Conservation (phyloP, 2,888 invertebrate genomes). For the Magallana nippona region DNA sequence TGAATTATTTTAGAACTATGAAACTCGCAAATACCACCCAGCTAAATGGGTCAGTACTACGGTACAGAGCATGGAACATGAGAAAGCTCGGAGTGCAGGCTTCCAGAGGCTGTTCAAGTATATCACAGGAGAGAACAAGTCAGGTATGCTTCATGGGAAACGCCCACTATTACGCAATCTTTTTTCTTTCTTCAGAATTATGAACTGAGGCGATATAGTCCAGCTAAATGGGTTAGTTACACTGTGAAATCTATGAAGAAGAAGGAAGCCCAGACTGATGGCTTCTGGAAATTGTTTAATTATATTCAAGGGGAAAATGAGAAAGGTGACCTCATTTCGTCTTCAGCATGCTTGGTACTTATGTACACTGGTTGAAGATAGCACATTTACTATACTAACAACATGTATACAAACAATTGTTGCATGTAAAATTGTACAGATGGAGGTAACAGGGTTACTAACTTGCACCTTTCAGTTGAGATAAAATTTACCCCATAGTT, state of each 20-base stretch:
- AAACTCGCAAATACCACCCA: conserved; percentile 58
- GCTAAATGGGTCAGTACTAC: conserved; percentile 70
- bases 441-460: too few relatives aligned
- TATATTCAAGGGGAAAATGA: conserved; percentile 70
- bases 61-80: conserved; percentile 56
- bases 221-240: conserved; percentile 68
- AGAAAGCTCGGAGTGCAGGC: conserved; percentile 54
- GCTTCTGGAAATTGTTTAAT: conserved; percentile 66
- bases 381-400: too few relatives aligned
- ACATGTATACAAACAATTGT: too few relatives aligned
- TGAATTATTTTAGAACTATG: conserved; percentile 49
- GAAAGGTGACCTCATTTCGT: conserved; percentile 51
- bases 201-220: conserved; percentile 59
- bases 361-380: too few relatives aligned
- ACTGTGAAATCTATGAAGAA: conserved; percentile 55
- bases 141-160: conserved; percentile 52
- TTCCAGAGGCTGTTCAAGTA: conserved; percentile 69
- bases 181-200: conserved; percentile 31
- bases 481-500: too few relatives aligned
- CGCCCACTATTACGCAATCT: neutral
- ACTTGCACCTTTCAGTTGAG: too few relatives aligned
- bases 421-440: too few relatives aligned
- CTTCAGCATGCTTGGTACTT: neutral
- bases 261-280: conserved; percentile 52
- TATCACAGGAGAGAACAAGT: conserved; percentile 67